Conservation (phyloP, 1,140 invertebrate species). For the Andrena cerasifolii region DNA sequence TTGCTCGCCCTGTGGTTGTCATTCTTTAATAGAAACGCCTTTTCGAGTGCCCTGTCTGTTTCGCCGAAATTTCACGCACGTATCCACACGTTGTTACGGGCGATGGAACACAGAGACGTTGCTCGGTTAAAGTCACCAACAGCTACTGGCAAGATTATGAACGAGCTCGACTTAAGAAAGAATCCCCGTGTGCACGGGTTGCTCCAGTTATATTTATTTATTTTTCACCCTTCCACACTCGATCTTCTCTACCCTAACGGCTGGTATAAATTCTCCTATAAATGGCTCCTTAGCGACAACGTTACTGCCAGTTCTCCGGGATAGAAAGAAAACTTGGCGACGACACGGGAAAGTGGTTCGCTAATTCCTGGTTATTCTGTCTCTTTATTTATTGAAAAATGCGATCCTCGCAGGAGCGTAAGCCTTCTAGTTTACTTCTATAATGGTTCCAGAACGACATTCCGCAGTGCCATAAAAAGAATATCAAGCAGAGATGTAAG, state of each 20-base stretch:
- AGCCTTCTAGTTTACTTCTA: not conserved
- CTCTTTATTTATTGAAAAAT: not conserved
- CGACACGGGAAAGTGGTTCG: not conserved
- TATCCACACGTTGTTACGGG: conserved; percentile 69
- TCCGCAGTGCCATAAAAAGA: not conserved
- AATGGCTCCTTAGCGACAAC: conserved; percentile 52
- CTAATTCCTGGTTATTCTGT: conserved; percentile 21
- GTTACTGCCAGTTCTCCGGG: conserved; percentile 10
- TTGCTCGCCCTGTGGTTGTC: conserved; percentile 40
- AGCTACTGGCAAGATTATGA: conserved; percentile 71
- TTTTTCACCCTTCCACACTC: conserved; percentile 64
- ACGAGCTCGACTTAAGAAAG: conserved; percentile 69
- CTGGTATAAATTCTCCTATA: conserved; percentile 71
- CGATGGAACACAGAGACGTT: conserved; percentile 59
- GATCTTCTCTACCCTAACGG: conserved; percentile 63
- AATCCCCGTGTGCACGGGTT: conserved; percentile 61
- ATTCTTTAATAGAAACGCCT: conserved; percentile 55
- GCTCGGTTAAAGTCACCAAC: conserved; percentile 71
- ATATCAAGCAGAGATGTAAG: not conserved
- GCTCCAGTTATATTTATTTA: conserved; percentile 72
- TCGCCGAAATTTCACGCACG: conserved; percentile 69
- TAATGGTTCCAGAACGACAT: not conserved
- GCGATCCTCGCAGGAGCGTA: not conserved
- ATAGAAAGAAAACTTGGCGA: conserved; percentile 13
- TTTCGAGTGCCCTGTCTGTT: conserved; percentile 54